Evolutionary conservation across 92 coral and sea anemone species (phyloP), one percentile per base, ranked within the genome.

Genomic region (Isaurus tuberculatus): DNA sequence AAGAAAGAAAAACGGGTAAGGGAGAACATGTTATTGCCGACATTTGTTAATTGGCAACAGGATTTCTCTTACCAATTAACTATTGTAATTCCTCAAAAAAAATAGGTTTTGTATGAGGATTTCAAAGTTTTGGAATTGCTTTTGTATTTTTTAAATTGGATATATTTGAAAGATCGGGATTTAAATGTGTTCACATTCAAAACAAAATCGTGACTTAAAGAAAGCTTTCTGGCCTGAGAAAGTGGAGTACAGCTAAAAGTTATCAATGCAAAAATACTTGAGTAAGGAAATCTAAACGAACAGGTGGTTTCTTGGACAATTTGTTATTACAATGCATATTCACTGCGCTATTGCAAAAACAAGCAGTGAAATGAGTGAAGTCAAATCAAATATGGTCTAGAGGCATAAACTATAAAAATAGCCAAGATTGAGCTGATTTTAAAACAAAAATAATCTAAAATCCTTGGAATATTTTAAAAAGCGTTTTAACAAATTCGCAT

Each of bases 341-440:
- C 27, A 44, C 22, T 33, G n/a, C 8, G 69, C 49, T 77, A 20
- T 32, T 53, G 58, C 51, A 31, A 58, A 6, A 5, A 22, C 37
- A 31, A 33, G 82, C 46, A 40, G 20, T 32, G 42, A 67, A 77
- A 77, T 26, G 32, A 55, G 82, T 77, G 53, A 77, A 77, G 32
- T 22, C 4, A 13, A 40, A 77, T 72, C 36, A 33, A 57, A 34
- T 25, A 1, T 11, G 19, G 31, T 13, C 28, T 8, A 28, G 19
- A 13, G 9, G 8, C 0, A 36, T 0, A 36, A 34, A 27, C 46
- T 14, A 3, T 8, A 55, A 20, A 26, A 71, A 36, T 4, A 40
- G 55, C 16, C 22, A 19, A 71, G 17, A 5, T 26, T 26, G 8
- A 10, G 69, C 31, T 8, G 19, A 27, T 6, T 13, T 8, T n/a